Conservation (phyloP, 1,140 invertebrate species). For the Anastatus disparis region DNA sequence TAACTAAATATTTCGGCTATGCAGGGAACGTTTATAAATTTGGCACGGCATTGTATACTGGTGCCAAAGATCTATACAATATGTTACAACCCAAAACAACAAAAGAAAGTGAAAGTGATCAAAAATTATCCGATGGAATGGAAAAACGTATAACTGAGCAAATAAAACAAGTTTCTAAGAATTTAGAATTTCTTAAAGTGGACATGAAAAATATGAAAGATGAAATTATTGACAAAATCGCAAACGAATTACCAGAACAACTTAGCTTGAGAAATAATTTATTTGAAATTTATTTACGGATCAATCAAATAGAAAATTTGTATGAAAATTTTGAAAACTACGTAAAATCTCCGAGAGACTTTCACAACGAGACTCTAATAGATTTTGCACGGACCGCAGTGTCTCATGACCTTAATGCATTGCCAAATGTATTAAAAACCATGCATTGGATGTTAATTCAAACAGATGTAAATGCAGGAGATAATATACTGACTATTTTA, state of each 20-base stretch:
- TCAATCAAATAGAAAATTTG: slow-evolving; percentile 2
- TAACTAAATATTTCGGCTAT: background rate
- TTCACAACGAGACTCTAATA: background rate
- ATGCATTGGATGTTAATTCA: background rate
- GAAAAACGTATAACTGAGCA: background rate
- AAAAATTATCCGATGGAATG: background rate
- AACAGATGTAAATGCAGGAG: background rate
- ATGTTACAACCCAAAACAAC: background rate
- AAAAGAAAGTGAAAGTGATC: background rate
- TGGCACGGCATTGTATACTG: background rate
- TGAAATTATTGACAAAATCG: background rate
- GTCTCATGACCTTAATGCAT: background rate
- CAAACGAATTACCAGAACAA: background rate
- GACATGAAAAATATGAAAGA: background rate
- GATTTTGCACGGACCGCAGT: background rate
- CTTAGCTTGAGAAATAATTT: background rate
- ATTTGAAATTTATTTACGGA: background rate
- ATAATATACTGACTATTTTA: background rate
- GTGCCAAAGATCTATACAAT: background rate
- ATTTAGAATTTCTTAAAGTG: background rate
- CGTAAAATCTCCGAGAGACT: background rate
- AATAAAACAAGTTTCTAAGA: background rate
- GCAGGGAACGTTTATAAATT: background rate
- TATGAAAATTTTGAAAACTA: background rate
- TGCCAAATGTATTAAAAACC: background rate